Conservation (phyloP, 1,140 invertebrate species). For the Leptestheria dahalacensis region DNA sequence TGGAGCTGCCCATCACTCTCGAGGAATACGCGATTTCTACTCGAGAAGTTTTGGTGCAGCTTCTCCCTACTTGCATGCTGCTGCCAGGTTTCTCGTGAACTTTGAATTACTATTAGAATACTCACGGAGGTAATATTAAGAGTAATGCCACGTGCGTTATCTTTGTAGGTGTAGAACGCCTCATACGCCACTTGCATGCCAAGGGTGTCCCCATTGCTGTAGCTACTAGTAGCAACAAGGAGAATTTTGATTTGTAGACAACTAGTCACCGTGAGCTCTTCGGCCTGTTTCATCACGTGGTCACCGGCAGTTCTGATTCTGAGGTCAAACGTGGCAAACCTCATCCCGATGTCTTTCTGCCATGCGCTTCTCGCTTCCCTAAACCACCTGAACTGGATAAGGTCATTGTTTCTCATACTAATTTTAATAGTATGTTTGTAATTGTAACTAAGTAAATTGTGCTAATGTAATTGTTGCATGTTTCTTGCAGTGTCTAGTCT, state of each 20-base stretch:
- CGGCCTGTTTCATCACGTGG: slow-evolving; percentile 59
- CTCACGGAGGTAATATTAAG: too few species aligned
- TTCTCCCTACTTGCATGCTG: slow-evolving; percentile 41
- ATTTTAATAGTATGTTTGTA: neutral
- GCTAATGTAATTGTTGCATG: too few species aligned
- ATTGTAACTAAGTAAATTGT: too few species aligned
- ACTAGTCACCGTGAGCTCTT: slow-evolving; percentile 53
- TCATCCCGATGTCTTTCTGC: slow-evolving; percentile 78
- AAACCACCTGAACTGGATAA: slow-evolving; percentile 39
- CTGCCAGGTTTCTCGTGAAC: slow-evolving; percentile 43
- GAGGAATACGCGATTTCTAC: slow-evolving; percentile 44
- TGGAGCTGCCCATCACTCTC: slow-evolving; percentile 48
- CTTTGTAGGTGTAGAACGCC: slow-evolving; percentile 65
- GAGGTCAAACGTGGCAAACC: slow-evolving; percentile 86
- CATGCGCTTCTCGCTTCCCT: slow-evolving; percentile 64
- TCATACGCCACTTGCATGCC: slow-evolving; percentile 62
- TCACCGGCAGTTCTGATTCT: slow-evolving; percentile 67
- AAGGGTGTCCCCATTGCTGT: slow-evolving; percentile 68
- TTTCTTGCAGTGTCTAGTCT: slow-evolving; percentile 80
- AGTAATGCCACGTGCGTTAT: too few species aligned
- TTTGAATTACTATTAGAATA: neutral
- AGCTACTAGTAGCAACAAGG: slow-evolving; percentile 69
- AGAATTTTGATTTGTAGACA: slow-evolving; percentile 65
- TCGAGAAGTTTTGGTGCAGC: slow-evolving; percentile 31
- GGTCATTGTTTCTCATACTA: too few species aligned